phyloP scores from a whole-genome alignment of 2,113 vertebrate genomes.

The Semnornis frantzii region DNA sequence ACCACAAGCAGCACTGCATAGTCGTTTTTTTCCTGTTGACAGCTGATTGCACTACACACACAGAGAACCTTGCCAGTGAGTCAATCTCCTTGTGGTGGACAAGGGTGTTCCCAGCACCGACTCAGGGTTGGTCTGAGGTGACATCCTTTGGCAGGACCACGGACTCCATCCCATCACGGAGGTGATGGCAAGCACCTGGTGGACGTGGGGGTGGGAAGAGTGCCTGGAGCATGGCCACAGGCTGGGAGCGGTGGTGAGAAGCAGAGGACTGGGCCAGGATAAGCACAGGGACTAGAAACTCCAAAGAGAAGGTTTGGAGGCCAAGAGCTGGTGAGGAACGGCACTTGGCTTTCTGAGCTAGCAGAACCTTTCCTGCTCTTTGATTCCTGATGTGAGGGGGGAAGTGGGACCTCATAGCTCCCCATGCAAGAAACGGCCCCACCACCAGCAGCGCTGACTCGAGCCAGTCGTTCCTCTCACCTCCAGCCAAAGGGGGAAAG shows the following conservation, averaged over 20 bases:
- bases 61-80: neutral
- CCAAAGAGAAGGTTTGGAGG: neutral
- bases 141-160: neutral
- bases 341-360: neutral
- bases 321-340: neutral
- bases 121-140: neutral
- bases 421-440: neutral
- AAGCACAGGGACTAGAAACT: conserved; percentile 49
- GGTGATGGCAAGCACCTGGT: neutral
- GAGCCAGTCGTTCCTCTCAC: conserved; percentile 5
- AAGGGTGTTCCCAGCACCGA: neutral
- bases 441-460: neutral
- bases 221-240: neutral
- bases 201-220: neutral
- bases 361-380: conserved; percentile 26
- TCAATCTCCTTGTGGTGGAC: neutral
- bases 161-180: neutral
- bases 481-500: neutral
- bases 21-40: neutral
- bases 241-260: neutral
- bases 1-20: fast-evolving
- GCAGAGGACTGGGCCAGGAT: neutral
- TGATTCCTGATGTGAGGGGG: neutral
- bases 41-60: neutral
- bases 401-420: neutral